Conservation (phyloP, 2,113 vertebrate species). For the Dipodomys spectabilis region DNA sequence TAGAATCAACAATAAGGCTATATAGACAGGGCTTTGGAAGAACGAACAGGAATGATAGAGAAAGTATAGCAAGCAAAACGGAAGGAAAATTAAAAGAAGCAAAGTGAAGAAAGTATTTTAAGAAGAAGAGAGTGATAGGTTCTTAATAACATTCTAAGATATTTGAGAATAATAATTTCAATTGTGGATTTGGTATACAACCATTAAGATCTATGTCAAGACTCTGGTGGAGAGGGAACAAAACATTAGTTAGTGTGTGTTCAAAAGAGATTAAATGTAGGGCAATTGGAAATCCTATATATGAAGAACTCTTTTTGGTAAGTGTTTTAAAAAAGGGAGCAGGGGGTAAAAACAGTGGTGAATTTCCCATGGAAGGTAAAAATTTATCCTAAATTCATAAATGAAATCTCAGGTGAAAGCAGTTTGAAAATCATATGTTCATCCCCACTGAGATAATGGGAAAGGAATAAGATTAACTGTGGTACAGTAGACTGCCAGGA, state of each 20-base stretch:
- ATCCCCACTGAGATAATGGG: no score
- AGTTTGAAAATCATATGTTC: background rate
- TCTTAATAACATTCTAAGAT: background rate
- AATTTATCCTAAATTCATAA: slow-evolving; percentile 2
- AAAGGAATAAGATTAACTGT: background rate
- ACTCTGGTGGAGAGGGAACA: background rate
- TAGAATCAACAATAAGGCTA: background rate
- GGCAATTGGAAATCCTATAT: background rate
- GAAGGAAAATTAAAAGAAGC: background rate
- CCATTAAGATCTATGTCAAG: background rate
- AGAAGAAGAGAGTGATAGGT: background rate
- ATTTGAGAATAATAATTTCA: background rate
- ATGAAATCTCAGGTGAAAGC: background rate
- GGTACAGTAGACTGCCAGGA: background rate
- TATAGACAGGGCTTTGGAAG: background rate
- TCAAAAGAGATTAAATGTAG: background rate
- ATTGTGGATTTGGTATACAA: background rate
- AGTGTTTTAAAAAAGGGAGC: background rate
- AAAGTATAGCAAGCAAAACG: background rate
- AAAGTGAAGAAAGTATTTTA: background rate
- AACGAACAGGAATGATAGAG: background rate
- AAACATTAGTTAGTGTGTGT: background rate
- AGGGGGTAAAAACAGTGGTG: background rate
- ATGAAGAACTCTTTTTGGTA: background rate
- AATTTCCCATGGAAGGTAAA: background rate